Evolutionary conservation across 2,888 invertebrate genomes (phyloP).

Genomic region (Pegoplata infirma): DNA sequence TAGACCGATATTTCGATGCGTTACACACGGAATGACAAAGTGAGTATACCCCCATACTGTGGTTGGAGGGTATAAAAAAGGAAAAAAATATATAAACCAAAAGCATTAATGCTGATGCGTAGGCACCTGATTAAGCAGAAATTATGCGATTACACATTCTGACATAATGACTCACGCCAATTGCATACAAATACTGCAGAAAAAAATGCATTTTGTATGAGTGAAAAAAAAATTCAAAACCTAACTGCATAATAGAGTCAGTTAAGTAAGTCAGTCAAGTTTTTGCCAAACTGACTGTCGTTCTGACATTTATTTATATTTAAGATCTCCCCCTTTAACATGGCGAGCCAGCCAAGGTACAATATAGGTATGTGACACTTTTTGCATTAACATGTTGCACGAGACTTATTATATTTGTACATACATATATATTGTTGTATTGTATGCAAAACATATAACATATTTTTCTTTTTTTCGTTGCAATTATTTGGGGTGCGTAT

Average conservation of each 20-base stretch:
- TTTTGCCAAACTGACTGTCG: slow-evolving; percentile 14
- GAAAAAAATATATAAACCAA: slow-evolving; percentile 21
- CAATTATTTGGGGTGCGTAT: slow-evolving; percentile 47
- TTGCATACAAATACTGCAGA: slow-evolving; percentile 11
- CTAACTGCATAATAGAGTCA: slow-evolving; percentile 15
- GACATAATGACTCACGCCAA: slow-evolving; percentile 53
- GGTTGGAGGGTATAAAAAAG: too few species aligned
- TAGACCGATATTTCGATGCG: too few species aligned
- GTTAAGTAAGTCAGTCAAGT: slow-evolving; percentile 39
- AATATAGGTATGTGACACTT: slow-evolving; percentile 29
- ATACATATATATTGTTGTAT: background rate
- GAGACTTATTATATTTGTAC: slow-evolving; percentile 27
- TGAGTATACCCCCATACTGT: too few species aligned
- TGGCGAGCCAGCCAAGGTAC: background rate
- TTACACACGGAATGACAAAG: too few species aligned
- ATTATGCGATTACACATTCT: slow-evolving; percentile 69
- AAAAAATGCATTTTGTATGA: background rate
- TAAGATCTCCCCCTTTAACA: background rate
- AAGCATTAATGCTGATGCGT: slow-evolving; percentile 66
- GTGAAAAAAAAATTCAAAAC: slow-evolving; percentile 1
- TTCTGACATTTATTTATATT: slow-evolving; percentile 9
- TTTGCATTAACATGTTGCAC: slow-evolving; percentile 38
- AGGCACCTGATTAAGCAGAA: slow-evolving; percentile 72
- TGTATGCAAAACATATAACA: background rate
- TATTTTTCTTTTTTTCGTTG: background rate